Percentiles rank a stretch among this genome's conserved stretches.
Evolutionary conservation across 2,888 invertebrate genomes (phyloP).

Genomic region (Scaptomyza reducta): DNA sequence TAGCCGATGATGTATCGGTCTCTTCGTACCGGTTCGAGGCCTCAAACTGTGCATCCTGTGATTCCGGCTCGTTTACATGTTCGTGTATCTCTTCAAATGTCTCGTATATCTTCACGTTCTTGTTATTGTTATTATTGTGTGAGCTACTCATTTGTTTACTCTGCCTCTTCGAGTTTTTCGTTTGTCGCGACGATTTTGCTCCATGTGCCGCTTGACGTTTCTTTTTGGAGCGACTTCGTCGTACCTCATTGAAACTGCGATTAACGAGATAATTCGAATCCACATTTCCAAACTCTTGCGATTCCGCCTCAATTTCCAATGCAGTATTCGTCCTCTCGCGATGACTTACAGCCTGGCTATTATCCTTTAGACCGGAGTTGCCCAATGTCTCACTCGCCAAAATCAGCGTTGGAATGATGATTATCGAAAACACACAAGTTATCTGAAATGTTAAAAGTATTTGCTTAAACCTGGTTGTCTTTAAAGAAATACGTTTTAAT

Average conservation of each 20-base stretch:
- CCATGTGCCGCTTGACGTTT: conserved; percentile 63
- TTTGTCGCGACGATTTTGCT: conserved; percentile 62
- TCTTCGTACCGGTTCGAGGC: conserved; percentile 64
- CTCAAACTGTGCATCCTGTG: conserved; percentile 42
- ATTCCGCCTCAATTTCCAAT: conserved; percentile 13
- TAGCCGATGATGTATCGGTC: conserved; percentile 51
- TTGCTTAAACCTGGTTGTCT: neutral
- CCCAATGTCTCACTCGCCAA: conserved; percentile 12
- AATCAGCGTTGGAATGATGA: conserved; percentile 28
- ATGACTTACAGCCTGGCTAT: neutral
- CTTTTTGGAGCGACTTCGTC: conserved; percentile 71
- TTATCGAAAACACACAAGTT: conserved; percentile 12
- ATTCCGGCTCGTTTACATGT: conserved; percentile 69
- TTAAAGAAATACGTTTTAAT: neutral
- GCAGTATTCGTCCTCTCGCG: conserved; percentile 13
- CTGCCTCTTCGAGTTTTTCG: conserved; percentile 44
- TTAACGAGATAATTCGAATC: conserved; percentile 2
- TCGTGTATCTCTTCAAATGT: conserved; percentile 82
- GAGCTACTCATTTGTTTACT: conserved; percentile 46
- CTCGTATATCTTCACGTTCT: conserved; percentile 70
- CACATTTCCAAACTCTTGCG: conserved; percentile 28
- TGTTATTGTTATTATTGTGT: conserved; percentile 36
- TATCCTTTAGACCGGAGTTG: conserved; percentile 16
- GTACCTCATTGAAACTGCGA: conserved; percentile 42
- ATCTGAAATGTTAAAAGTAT: conserved; percentile 38